Evolutionary conservation across 2,888 invertebrate genomes (phyloP), one percentile per base, ranked within the genome.

Genomic region (Acronicta leporina): DNA sequence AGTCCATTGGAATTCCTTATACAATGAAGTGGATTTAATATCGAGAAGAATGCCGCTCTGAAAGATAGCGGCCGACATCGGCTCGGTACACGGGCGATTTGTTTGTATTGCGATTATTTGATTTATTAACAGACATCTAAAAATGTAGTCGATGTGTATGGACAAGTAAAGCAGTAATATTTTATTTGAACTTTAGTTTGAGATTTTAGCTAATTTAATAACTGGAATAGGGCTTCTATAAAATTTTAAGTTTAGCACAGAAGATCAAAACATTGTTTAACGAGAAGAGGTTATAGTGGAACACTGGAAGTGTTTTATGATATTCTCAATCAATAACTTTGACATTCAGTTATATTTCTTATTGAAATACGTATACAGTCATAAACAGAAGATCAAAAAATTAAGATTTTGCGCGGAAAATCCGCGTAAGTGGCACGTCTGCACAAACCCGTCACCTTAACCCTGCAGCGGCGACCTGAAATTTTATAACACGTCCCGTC

Each of bases 11-110:
- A 91, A 92, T 92, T 92, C 90, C 89, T 90, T 89, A 87, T 87
- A 87, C 87, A 88, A 86, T 90, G 92, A 88, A 94, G 92, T 92
- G 89, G 93, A 94, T 94, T 94, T 94, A 94, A 94, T 94, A 94
- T 94, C 90, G 86, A 77, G 67, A 75, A 89, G 92, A 90, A 92
- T 92, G 88, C 82, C 84, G 84, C 82, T 81, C 83, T 80, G 87
- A 84, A 79, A 87, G 88, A 88, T 87, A 87, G 84, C 83, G 90
- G 84, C 82, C 82, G 38, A 38, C 38, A 38, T 38, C 74, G 56
- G 33, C 42, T 41, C 54, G 44, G 43, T 51, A 71, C 47, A 77
- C 76, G 74, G 68, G 62, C 67, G 69, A 72, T 52, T 67, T 75
- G 68, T 70, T 66, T 66, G 63, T 62, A 44, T 59, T 66, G 55